Percentiles rank a stretch among this genome's conserved stretches.
Conservation (phyloP, 2,113 vertebrate species). For the Tichodroma muraria region DNA sequence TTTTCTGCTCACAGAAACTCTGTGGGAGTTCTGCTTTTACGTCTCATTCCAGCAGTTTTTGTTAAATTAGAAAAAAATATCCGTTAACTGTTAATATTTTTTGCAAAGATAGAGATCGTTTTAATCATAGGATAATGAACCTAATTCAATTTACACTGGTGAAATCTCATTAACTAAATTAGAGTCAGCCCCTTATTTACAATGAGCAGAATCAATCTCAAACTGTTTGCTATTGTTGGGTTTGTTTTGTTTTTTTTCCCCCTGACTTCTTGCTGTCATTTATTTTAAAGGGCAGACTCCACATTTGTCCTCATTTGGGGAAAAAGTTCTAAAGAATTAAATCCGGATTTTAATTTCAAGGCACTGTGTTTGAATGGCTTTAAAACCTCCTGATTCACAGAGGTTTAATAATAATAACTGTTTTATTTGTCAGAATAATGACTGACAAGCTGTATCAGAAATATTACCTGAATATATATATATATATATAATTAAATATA, state of each 20-base stretch:
- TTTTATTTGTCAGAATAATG: background rate
- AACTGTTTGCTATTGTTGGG: constrained; percentile 25
- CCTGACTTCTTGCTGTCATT: background rate
- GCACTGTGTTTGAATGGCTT: background rate
- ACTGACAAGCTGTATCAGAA: background rate
- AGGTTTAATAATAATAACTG: background rate
- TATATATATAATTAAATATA: background rate
- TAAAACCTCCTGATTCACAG: background rate
- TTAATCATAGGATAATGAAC: background rate
- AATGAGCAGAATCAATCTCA: background rate
- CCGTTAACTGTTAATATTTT: background rate
- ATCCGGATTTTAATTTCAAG: background rate
- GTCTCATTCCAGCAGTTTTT: background rate
- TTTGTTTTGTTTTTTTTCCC: background rate
- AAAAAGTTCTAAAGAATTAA: background rate
- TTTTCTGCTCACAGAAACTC: background rate
- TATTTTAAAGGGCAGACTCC: constrained; percentile 19
- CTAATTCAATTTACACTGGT: constrained; percentile 32
- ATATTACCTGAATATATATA: background rate
- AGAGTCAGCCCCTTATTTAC: background rate
- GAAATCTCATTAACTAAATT: constrained; percentile 39
- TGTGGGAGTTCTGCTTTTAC: background rate
- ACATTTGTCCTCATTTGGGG: background rate
- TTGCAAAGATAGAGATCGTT: background rate
- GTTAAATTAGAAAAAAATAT: background rate